phyloP scores from a whole-genome alignment of 1,140 invertebrate species.

The Dinothrombium tinctorium region DNA sequence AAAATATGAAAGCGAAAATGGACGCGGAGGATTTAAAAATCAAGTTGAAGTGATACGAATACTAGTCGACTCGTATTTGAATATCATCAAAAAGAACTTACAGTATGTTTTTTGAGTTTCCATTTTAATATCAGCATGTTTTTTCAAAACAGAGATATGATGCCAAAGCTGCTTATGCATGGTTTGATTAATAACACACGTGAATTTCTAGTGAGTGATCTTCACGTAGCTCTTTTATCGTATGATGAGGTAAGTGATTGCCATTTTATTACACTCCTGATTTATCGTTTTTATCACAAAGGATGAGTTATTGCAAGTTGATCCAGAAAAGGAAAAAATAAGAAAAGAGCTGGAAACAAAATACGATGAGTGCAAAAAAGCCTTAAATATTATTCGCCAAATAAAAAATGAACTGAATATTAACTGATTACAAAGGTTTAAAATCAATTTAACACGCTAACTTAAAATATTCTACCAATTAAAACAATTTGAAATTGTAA shows the following conservation, averaged over 20 bases:
- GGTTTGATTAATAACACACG: slow-evolving; percentile 93
- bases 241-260: too few species aligned
- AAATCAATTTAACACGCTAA: too few species aligned
- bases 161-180: slow-evolving; percentile 97
- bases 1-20: slow-evolving; percentile 48
- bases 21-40: slow-evolving; percentile 58
- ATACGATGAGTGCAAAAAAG: slow-evolving; percentile 99
- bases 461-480: too few species aligned
- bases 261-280: slow-evolving; percentile 74
- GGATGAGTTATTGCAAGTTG: slow-evolving; percentile 96
- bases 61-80: slow-evolving; percentile 98
- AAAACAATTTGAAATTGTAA: too few species aligned
- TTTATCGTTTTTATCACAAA: slow-evolving; percentile 91
- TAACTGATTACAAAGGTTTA: too few species aligned
- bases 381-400: slow-evolving; percentile 86
- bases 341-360: slow-evolving; percentile 94
- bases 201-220: slow-evolving; percentile 93
- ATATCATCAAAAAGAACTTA: slow-evolving; percentile 98
- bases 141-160: too few species aligned
- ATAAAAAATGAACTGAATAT: too few species aligned
- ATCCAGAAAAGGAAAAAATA: slow-evolving; percentile 79
- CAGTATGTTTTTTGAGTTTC: too few species aligned
- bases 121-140: too few species aligned
- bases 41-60: slow-evolving; percentile 98
- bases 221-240: too few species aligned